These are phyloP conservation scores for Armadillidium nasatum DNA, from an alignment of 1,140 invertebrate species.

Conservation along the genomic window DNA sequence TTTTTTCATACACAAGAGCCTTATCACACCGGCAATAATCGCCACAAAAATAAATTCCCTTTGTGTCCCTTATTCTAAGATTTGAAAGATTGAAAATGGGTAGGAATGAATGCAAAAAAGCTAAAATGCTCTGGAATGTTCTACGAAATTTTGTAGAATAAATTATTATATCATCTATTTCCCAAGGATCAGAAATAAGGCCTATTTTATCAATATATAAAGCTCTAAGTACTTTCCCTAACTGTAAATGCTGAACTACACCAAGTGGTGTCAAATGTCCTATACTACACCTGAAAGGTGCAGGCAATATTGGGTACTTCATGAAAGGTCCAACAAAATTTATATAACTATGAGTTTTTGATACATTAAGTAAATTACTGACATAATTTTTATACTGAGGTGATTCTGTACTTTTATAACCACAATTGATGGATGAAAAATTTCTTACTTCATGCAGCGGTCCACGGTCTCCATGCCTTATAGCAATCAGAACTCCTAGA, in stretches of 20 bases:
- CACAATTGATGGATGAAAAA: conserved; percentile 70
- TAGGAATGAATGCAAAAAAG: conserved; percentile 70
- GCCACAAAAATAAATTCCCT: conserved; percentile 79
- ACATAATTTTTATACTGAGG: conserved; percentile 46
- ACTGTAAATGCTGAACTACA: conserved; percentile 67
- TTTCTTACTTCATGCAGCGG: conserved; percentile 72
- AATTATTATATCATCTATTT: conserved; percentile 61
- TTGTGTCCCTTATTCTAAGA: conserved; percentile 62
- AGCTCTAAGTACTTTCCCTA: conserved; percentile 65
- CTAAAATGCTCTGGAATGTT: conserved; percentile 82
- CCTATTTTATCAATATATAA: conserved; percentile 62
- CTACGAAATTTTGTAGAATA: conserved; percentile 77
- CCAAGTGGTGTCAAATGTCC: conserved; percentile 69
- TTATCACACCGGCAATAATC: conserved; percentile 73
- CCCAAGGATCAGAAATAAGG: conserved; percentile 52
- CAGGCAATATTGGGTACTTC: conserved; percentile 69
- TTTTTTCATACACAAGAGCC: conserved; percentile 61
- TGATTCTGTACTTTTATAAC: conserved; percentile 48
- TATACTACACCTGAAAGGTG: conserved; percentile 57
- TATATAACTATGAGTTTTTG: conserved; percentile 35
- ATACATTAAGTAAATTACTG: conserved; percentile 42
- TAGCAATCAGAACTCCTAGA: conserved; percentile 70
- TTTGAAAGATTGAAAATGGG: conserved; percentile 56
- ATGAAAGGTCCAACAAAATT: conserved; percentile 73
- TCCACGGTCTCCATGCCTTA: conserved; percentile 81